Base-by-base conservation (phyloP, 2,797 vertebrate species). In the Diplodus puntazzo region DNA sequence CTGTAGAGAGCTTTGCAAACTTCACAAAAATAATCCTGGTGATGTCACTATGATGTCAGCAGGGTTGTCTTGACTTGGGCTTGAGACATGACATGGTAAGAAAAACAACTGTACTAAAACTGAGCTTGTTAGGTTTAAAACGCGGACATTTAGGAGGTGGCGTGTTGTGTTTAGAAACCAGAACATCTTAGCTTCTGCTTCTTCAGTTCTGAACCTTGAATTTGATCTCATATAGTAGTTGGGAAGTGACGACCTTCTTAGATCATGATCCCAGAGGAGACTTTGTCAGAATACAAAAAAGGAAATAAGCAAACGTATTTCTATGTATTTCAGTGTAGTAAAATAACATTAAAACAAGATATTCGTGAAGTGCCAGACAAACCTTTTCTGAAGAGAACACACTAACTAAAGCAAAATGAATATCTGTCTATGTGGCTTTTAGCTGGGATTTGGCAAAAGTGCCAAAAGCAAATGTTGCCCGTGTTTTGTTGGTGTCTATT, bases 121-220 rank as follows among this genome's bases (percentile, higher is more conserved):
- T 25, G 34, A 11, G 21, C 5, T 2, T 13, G 12, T 46, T 23
- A 16, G 2, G 21, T 65, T 50, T 45, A 11, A 60, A 50, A 54
- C 0, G 1, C n/a, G 10, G 7, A 0, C 2, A 49, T 14, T 43
- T 3, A 18, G 7, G 54, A 23, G 1, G 18, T 1, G 2, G 20
- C 1, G 30, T 34, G 30, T 25, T 34, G 30, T 34, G 30, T 34
- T 34, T 34, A 34, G 30, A 59, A 45, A 5, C 49, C 21, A n/a
- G 10, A 10, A 61, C 39, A 14, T 67, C n/a, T 42, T 4, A 25
- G n/a, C 6, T 3, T 2, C 8, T 30, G n/a, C 6, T 3, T 2
- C 8, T 30, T 53, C 2, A 14, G 4, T 30, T 18, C 14, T 30
- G 27, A 27, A n/a, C 12, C 48, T 39, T 34, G 30, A 8, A 34